phyloP scores from a whole-genome alignment of 2,113 vertebrate species.

The Brienomyrus longianalis region DNA sequence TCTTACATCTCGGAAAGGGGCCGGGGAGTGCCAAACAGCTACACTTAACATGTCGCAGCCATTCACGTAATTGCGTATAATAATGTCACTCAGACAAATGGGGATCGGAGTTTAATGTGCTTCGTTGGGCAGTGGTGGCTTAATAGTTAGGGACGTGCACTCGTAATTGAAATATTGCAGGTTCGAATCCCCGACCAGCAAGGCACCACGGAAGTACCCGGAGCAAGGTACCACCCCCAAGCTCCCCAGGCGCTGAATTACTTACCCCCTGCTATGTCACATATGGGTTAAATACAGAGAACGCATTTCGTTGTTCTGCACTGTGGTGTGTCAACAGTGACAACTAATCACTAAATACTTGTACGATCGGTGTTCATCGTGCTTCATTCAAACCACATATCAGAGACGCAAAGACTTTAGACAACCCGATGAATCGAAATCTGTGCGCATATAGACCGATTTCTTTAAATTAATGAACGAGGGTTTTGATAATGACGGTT shows the following conservation, averaged over 20 bases:
- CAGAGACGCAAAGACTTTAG: neutral
- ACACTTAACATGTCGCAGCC: neutral
- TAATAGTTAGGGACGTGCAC: too few species aligned
- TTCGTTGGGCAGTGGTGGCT: neutral
- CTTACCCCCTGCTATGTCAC: too few species aligned
- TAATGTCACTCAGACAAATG: neutral
- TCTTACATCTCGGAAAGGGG: neutral
- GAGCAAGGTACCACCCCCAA: too few species aligned
- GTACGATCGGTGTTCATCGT: neutral
- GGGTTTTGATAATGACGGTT: neutral
- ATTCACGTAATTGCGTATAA: neutral
- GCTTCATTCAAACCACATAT: neutral
- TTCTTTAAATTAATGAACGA: neutral
- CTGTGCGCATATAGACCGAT: neutral
- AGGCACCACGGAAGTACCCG: too few species aligned
- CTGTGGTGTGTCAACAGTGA: too few species aligned
- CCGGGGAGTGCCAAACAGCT: neutral
- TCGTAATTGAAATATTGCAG: too few species aligned
- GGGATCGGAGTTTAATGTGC: neutral
- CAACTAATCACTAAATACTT: neutral
- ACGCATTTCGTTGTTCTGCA: too few species aligned
- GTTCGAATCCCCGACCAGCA: too few species aligned
- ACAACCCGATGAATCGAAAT: neutral
- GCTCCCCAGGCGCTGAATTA: too few species aligned
- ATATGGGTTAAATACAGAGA: too few species aligned